Conservation (phyloP, 2,113 vertebrate genomes). For the Cavia porcellus region DNA sequence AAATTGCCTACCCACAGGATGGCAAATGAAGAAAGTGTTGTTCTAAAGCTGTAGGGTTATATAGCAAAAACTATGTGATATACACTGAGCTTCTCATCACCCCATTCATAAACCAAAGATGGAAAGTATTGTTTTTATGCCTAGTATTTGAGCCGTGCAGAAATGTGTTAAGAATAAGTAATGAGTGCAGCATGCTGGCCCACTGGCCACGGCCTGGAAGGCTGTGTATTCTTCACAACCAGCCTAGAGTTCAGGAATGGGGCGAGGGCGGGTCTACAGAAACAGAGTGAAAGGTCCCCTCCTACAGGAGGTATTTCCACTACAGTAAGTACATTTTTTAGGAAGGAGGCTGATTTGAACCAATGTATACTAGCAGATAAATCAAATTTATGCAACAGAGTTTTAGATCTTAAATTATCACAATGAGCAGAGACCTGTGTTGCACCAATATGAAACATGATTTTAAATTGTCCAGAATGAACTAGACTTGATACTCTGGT, state of each 20-base stretch:
- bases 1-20: background rate
- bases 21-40: background rate
- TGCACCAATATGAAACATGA: background rate
- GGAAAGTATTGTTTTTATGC: background rate
- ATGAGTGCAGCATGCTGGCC: background rate
- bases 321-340: background rate
- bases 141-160: background rate
- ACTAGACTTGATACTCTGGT: background rate
- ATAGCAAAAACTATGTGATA: background rate
- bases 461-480: background rate
- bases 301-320: background rate
- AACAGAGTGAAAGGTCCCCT: background rate
- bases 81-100: background rate
- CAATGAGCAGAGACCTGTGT: background rate
- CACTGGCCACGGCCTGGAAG: background rate
- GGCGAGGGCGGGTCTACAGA: fast-evolving
- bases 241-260: background rate
- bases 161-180: background rate
- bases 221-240: background rate
- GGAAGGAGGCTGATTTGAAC: background rate
- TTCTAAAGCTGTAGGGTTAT: background rate
- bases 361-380: slow-evolving; percentile 7
- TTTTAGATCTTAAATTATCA: slow-evolving; percentile 30
- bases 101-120: background rate
- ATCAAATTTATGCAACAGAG: background rate